These are phyloP conservation scores for Andrena bucephala DNA, from an alignment of 2,888 invertebrate genomes.

Conservation along the genomic window DNA sequence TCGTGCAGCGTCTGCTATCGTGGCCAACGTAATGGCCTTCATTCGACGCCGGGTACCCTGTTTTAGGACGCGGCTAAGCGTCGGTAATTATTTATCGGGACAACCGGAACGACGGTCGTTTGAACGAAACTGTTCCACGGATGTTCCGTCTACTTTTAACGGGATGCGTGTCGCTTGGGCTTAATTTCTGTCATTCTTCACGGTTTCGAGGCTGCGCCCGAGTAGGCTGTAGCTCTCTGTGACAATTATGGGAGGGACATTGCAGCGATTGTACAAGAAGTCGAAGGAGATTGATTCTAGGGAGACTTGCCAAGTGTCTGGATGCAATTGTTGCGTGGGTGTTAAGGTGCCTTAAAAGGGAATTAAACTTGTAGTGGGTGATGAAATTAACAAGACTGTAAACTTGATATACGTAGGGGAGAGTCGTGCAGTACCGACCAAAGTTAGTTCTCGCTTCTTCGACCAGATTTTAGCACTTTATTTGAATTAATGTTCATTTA, in stretches of 20 bases:
- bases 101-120: constrained; percentile 52
- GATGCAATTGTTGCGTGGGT: not conserved
- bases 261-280: constrained; percentile 9
- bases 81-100: constrained; percentile 68
- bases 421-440: no score
- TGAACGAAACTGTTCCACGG: constrained; percentile 41
- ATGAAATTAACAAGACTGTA: no score
- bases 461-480: no score
- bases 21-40: constrained; percentile 56
- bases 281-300: not conserved
- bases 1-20: constrained; percentile 53
- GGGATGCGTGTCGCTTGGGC: constrained; percentile 7
- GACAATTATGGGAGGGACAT: constrained; percentile 14
- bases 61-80: constrained; percentile 52
- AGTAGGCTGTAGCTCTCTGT: not conserved
- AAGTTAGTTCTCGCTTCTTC: no score
- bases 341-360: not conserved
- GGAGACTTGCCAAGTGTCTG: not conserved
- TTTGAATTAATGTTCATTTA: no score
- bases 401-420: no score
- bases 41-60: constrained; percentile 31
- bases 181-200: constrained; percentile 44
- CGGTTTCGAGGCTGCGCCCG: not conserved
- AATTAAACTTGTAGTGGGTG: no score
- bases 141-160: constrained; percentile 33